phyloP scores from a whole-genome alignment of 2,113 vertebrate species.

The Ailuropoda melanoleuca region DNA sequence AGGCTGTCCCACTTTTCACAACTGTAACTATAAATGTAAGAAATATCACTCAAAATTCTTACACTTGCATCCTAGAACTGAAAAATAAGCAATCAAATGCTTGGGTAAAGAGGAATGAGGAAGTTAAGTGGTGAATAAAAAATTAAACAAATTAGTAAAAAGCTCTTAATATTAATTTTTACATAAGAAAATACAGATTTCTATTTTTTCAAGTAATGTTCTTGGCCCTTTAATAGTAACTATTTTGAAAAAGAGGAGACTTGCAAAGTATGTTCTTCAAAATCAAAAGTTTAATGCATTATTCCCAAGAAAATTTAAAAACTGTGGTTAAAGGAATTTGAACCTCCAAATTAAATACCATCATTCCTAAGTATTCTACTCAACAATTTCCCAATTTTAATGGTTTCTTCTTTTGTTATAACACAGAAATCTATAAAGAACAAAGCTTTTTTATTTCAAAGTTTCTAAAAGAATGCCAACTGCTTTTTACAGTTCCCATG shows the following conservation, averaged over 20 bases:
- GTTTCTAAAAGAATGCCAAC: conserved; percentile 63
- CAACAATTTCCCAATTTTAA: conserved; percentile 52
- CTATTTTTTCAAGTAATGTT: conserved; percentile 34
- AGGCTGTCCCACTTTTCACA: conserved; percentile 33
- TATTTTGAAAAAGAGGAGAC: conserved; percentile 15
- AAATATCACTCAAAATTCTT: conserved; percentile 41
- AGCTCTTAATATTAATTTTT: conserved; percentile 25
- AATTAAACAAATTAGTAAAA: conserved; percentile 31
- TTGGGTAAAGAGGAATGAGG: background rate
- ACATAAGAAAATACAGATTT: conserved; percentile 44
- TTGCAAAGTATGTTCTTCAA: conserved; percentile 2
- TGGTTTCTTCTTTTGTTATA: conserved; percentile 24
- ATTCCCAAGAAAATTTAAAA: conserved; percentile 5
- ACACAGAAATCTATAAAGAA: conserved; percentile 42
- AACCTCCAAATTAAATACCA: background rate
- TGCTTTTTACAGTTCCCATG: conserved; percentile 57
- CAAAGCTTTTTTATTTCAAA: conserved; percentile 66
- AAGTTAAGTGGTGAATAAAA: background rate
- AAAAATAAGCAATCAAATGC: conserved; percentile 46
- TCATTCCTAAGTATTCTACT: conserved; percentile 12
- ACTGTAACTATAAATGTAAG: conserved; percentile 27
- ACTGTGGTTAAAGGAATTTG: background rate
- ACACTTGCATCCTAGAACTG: background rate
- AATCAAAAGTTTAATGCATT: conserved; percentile 1
- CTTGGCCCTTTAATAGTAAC: background rate